Base-by-base conservation (phyloP, 2,888 invertebrate species). In the Drosophila nigricruria region DNA sequence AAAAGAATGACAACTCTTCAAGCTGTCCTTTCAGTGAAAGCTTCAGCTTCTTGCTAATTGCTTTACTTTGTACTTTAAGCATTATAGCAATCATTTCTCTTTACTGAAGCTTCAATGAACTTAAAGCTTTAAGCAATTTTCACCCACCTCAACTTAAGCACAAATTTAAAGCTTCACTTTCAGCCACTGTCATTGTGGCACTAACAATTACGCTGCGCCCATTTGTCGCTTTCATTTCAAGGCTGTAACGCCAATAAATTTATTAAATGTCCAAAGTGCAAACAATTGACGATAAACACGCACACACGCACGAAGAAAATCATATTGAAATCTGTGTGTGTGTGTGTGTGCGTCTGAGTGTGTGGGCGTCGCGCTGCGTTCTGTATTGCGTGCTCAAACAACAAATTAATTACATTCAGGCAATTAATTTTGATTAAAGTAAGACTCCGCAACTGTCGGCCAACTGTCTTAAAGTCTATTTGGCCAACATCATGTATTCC, bases 341-440 rank as follows among this genome's bases (percentile, higher is more conserved):
- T 43, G 43, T 43, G 5, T 42, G 54, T 65, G 43, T 62, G 36
- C 43, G 8, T 25, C 5, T 23, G 52, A 34, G 49, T 53, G 67
- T 64, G 61, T 54, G 64, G 63, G 64, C 43, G 58, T 38, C 30
- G 58, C 47, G 63, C 56, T 43, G 74, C 57, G 73, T 70, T 70
- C 79, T 81, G 73, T 76, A 83, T 83, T 74, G 87, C 87, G 89
- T 84, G 84, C 56, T 79, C 81, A 89, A 89, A 89, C 78, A 89
- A 78, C 75, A 80, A 77, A 88, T 80, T 88, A 85, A 88, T 85
- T 89, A 88, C 82, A 66, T 52, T 52, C 77, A 66, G 52, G 88
- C 82, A 80, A 85, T 85, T 75, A 88, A 85, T 85, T 89, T 89
- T 89, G 88, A 85, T 85, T 82, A 89, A 89, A 89, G 75, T 74